Base-by-base conservation (phyloP, 2,888 invertebrate genomes). In the Drosophila nigricruria region DNA sequence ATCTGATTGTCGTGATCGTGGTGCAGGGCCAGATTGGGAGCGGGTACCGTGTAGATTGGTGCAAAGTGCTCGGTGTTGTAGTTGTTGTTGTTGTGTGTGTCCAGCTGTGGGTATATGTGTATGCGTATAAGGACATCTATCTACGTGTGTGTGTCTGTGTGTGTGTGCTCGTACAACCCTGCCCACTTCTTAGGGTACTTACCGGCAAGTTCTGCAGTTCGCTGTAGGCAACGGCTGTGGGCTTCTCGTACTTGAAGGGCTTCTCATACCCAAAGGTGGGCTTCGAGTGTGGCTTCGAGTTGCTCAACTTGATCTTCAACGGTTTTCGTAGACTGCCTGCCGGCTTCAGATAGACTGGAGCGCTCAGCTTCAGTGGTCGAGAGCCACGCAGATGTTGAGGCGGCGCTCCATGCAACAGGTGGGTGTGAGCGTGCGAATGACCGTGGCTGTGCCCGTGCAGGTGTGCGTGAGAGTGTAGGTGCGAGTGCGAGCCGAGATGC, bases 1-100 rank as follows among this genome's bases (percentile, higher is more conserved):
- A 92, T 78, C 64, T 92, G 92, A 75, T 92, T 92, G 65, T 91
- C 90, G 69, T 82, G 91, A 67, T 92, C 91, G 63, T 91, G 91
- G 63, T 91, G 89, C 50, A 90, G 65, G 49, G 79, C 82, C 43
- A 97, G 93, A 93, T 97, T 97, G 10, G 97, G 97, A 27, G 97
- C 97, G 89, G 97, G 97, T 77, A 97, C 96, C 12, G 97, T 97
- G 92, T 97, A 97, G 90, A 97, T 97, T 3, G 97, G 97, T 81
- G 96, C 96, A 90, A 95, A 97, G 94, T 97, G 97, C 94, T 97
- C 97, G 84, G 97, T 97, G 94, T 98, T 97, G 95, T 90, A 91
- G 67, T 88, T 89, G 47, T 79, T 81, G 65, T 92, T 89, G 47
- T 79, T 81, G 64, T 92, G 90, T 61, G 88, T 77, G 58, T 92